These are phyloP conservation scores for Liasis olivaceus DNA, from an alignment of 2,797 vertebrate genomes.

Conservation along the genomic window DNA sequence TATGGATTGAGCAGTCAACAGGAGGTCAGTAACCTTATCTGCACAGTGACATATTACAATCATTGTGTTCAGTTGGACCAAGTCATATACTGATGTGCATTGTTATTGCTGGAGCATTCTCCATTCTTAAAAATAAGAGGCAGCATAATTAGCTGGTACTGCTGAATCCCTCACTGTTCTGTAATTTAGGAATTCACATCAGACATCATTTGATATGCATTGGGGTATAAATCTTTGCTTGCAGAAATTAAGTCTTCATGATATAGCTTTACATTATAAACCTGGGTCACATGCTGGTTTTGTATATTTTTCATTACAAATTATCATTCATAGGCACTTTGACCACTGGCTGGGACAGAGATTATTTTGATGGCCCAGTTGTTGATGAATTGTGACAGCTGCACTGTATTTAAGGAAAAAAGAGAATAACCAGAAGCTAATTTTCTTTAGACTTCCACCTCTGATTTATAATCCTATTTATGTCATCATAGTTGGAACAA, in stretches of 20 bases:
- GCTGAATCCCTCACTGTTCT: not conserved
- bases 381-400: slow-evolving; percentile 34
- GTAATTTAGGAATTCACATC: not conserved
- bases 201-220: slow-evolving; percentile 20
- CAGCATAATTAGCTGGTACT: not conserved
- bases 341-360: not conserved
- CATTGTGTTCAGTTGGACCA: not conserved
- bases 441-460: slow-evolving; percentile 48
- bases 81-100: slow-evolving; percentile 12
- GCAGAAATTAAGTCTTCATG: not conserved
- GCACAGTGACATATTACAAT: not conserved
- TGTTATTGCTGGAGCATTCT: slow-evolving; percentile 22
- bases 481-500: slow-evolving; percentile 64
- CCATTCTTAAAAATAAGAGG: slow-evolving; percentile 15
- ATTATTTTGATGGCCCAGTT: not conserved
- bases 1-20: not conserved
- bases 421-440: slow-evolving; percentile 43
- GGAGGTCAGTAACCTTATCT: not conserved
- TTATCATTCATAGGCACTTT: not conserved
- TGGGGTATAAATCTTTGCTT: not conserved
- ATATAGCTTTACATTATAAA: not conserved
- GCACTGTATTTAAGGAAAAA: slow-evolving; percentile 32
- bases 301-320: not conserved
- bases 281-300: fast-evolving
- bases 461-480: slow-evolving; percentile 62